Evolutionary conservation across 2,888 invertebrate genomes (phyloP).

Genomic region (Fragum whitleyi): DNA sequence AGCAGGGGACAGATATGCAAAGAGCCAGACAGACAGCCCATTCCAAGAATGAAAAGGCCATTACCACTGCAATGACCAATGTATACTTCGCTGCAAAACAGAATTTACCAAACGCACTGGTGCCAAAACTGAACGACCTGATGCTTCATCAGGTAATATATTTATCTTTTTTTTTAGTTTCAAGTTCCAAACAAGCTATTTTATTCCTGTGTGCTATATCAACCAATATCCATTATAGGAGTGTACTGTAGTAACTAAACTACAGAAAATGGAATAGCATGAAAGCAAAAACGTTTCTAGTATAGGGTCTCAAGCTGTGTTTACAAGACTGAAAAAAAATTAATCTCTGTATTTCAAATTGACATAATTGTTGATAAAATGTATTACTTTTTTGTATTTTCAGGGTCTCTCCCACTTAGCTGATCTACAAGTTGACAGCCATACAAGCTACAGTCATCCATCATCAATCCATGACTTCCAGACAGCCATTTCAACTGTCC

Average conservation of each 20-base stretch:
- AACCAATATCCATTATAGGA: too few relatives aligned
- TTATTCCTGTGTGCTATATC: too few relatives aligned
- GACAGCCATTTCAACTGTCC: background rate
- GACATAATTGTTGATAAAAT: background rate
- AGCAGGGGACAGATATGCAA: background rate
- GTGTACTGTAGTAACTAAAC: too few relatives aligned
- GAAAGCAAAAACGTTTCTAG: background rate
- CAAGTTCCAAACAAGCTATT: too few relatives aligned
- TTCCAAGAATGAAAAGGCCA: background rate
- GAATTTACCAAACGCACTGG: background rate
- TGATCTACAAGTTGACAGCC: background rate
- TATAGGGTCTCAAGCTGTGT: background rate
- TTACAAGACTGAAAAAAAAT: background rate
- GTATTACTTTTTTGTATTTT: background rate
- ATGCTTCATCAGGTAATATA: background rate
- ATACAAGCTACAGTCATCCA: background rate
- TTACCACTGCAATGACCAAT: background rate
- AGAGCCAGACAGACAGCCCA: background rate
- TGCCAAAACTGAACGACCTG: too few relatives aligned
- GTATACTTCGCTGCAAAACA: background rate
- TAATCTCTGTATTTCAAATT: background rate
- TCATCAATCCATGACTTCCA: conserved; percentile 1
- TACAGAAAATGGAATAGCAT: too few relatives aligned
- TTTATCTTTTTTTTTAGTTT: too few relatives aligned
- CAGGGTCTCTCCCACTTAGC: background rate